Conservation (phyloP, 37 sponge, comb jelly and placozoan species). For the Agelas oroides region DNA sequence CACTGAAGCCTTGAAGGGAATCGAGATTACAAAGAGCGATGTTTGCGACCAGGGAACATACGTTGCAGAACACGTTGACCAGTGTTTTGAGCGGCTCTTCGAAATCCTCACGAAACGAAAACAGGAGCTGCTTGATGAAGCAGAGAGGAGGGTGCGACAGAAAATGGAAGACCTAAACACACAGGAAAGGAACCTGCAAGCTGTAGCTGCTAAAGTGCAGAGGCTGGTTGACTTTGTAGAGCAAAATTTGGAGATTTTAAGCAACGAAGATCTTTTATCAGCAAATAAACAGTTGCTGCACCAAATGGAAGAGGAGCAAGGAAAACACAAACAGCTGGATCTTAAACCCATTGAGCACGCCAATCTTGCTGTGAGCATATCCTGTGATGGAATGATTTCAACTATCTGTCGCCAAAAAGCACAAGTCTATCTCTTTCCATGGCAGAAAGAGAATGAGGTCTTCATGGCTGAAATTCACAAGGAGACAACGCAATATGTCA, state of each 20-base stretch:
- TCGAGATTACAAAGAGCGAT: background rate
- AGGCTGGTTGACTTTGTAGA: slow-evolving; percentile 8
- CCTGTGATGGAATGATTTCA: background rate
- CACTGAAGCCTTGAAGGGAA: background rate
- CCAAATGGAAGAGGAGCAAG: background rate
- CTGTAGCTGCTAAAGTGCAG: background rate
- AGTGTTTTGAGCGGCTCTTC: slow-evolving; percentile 18
- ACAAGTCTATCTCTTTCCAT: slow-evolving; percentile 30
- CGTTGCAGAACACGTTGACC: slow-evolving; percentile 1
- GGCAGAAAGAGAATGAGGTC: background rate
- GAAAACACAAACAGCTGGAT: background rate
- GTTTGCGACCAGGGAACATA: slow-evolving; percentile 12
- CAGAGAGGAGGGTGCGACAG: background rate
- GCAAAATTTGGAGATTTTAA: slow-evolving; percentile 11
- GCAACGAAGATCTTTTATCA: slow-evolving; percentile 24
- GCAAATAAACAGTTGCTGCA: slow-evolving; percentile 9
- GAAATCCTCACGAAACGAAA: background rate
- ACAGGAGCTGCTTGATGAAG: slow-evolving; percentile 14
- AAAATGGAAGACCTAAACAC: slow-evolving; percentile 15
- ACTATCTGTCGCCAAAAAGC: background rate
- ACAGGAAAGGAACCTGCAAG: slow-evolving; percentile 6
- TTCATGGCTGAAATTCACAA: slow-evolving; percentile 17
- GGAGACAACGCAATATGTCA: slow-evolving; percentile 21
- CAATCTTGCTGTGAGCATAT: slow-evolving; percentile 32
- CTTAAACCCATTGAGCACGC: slow-evolving; percentile 12